These are phyloP conservation scores for Scylla paramamosain DNA, from an alignment of 1,140 invertebrate species.

Conservation along the genomic window DNA sequence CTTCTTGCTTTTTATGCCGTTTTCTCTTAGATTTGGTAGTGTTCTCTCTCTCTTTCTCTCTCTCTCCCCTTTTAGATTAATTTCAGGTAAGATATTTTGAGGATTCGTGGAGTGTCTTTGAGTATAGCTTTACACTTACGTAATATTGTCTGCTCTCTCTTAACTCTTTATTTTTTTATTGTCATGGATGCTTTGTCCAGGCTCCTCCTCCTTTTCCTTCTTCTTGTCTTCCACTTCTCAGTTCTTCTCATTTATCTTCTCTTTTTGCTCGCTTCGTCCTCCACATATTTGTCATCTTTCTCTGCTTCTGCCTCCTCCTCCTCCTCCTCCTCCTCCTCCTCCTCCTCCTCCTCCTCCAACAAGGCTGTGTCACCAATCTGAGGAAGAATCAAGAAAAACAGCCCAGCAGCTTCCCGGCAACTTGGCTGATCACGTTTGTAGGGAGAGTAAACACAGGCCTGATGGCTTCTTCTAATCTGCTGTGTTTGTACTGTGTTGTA, in stretches of 20 bases:
- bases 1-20: background rate
- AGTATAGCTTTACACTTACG: too few relatives aligned
- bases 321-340: background rate
- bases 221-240: too few relatives aligned
- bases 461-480: conserved; percentile 3
- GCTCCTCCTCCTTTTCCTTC: too few relatives aligned
- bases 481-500: conserved; percentile 14
- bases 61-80: background rate
- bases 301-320: background rate
- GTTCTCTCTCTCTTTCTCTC: background rate
- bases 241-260: too few relatives aligned
- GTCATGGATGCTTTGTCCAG: too few relatives aligned
- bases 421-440: conserved; percentile 1
- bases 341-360: background rate
- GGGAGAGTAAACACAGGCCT: conserved; percentile 9
- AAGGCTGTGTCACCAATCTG: background rate
- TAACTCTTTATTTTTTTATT: too few relatives aligned
- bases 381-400: conserved; percentile 9
- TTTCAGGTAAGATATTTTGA: too few relatives aligned
- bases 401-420: background rate
- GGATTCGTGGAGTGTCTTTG: too few relatives aligned
- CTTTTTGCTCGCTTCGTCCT: too few relatives aligned
- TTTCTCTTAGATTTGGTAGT: background rate
- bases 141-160: too few relatives aligned
- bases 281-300: too few relatives aligned